phyloP scores from a whole-genome alignment of 2,888 invertebrate species.

The Yponomeuta sedellus region DNA sequence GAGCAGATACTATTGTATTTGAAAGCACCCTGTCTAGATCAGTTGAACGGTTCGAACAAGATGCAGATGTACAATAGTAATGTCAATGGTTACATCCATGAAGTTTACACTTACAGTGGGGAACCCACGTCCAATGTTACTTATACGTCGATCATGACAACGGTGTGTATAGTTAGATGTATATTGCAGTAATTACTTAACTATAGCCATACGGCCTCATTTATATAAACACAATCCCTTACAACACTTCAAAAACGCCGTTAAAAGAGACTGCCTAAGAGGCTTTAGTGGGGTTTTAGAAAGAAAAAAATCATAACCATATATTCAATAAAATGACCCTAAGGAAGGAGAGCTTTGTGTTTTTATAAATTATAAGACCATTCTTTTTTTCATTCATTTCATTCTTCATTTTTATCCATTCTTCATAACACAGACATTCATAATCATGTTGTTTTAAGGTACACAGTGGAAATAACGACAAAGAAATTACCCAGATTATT shows the following conservation, averaged over 20 bases:
- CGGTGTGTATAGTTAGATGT: slow-evolving; percentile 14
- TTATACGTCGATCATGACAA: slow-evolving; percentile 25
- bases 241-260: too few species aligned
- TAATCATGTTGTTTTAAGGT: slow-evolving; percentile 7
- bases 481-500: background rate
- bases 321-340: too few species aligned
- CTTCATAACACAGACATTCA: too few species aligned
- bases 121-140: slow-evolving; percentile 26
- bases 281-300: too few species aligned
- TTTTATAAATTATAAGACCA: too few species aligned
- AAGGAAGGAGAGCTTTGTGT: too few species aligned
- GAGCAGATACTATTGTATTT: slow-evolving; percentile 46
- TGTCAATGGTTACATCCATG: slow-evolving; percentile 15
- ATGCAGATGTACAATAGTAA: slow-evolving; percentile 31
- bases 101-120: slow-evolving; percentile 24
- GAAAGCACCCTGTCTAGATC: slow-evolving; percentile 43
- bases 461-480: slow-evolving; percentile 13
- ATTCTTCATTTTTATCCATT: too few species aligned
- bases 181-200: background rate
- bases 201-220: too few species aligned
- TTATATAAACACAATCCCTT: too few species aligned
- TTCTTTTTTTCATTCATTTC: too few species aligned
- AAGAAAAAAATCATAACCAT: too few species aligned
- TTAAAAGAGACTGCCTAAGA: too few species aligned
- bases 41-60: slow-evolving; percentile 26